A percentile compares a stretch with the other conserved stretches of the same genome.
These are phyloP conservation scores for Phthorimaea operculella DNA, from an alignment of 1,140 invertebrate genomes.

Conservation along the genomic window DNA sequence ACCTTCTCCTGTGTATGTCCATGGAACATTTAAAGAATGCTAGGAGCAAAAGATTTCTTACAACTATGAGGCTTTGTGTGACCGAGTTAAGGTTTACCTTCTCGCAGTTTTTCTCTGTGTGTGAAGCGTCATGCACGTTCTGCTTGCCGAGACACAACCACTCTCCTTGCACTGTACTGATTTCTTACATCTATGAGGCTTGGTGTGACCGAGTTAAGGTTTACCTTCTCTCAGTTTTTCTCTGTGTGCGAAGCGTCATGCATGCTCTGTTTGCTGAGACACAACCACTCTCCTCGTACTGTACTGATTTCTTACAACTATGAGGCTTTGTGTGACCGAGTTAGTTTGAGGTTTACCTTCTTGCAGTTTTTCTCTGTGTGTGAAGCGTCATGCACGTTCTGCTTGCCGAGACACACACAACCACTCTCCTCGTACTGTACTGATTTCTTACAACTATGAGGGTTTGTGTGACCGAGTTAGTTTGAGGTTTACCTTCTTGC, in stretches of 20 bases:
- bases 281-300: too few relatives aligned
- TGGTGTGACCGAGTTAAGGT: too few relatives aligned
- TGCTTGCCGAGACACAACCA: conserved; percentile 51
- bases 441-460: conserved; percentile 51
- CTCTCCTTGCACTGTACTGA: too few relatives aligned
- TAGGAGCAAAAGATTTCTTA: too few relatives aligned
- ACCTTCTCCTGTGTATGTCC: too few relatives aligned
- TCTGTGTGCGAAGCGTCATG: conserved; percentile 66
- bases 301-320: too few relatives aligned
- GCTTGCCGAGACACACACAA: conserved; percentile 48
- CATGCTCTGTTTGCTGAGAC: conserved; percentile 57
- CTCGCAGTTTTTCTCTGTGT: conserved; percentile 62
- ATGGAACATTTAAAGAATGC: too few relatives aligned
- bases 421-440: conserved; percentile 67
- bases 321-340: too few relatives aligned
- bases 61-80: too few relatives aligned
- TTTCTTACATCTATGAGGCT: too few relatives aligned
- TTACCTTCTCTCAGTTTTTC: conserved; percentile 61
- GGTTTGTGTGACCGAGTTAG: too few relatives aligned
- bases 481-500: conserved; percentile 48
- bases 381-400: conserved; percentile 67
- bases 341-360: conserved; percentile 43
- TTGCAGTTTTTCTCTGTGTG: conserved; percentile 62
- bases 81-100: conserved; percentile 32
- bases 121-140: conserved; percentile 67